Evolutionary conservation across 2,113 vertebrate genomes (phyloP).

Genomic region (Ptilonorhynchus violaceus): DNA sequence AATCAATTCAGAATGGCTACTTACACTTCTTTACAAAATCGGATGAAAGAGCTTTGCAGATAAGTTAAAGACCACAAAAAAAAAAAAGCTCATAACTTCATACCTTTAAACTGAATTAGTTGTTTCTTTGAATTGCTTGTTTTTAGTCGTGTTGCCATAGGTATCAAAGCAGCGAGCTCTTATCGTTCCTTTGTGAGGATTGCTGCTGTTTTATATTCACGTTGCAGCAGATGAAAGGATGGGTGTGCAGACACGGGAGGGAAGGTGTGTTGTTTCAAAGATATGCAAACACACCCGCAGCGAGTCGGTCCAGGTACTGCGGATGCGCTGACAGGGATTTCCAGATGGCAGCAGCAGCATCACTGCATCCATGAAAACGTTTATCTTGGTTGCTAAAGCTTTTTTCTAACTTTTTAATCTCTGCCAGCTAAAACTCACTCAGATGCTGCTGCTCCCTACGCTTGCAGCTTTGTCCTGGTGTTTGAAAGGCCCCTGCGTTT

Average conservation of each 20-base stretch:
- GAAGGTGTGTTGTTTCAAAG: slow-evolving; percentile 51
- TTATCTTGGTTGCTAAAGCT: neutral
- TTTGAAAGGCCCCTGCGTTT: neutral
- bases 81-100: neutral
- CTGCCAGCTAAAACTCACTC: neutral
- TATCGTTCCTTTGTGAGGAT: slow-evolving; percentile 27
- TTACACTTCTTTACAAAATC: slow-evolving; percentile 1
- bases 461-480: neutral
- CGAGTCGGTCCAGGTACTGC: accelerated
- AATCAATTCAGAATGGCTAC: slow-evolving; percentile 30
- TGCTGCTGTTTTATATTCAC: neutral
- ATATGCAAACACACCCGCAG: slow-evolving; percentile 5
- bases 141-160: slow-evolving; percentile 2
- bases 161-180: slow-evolving; percentile 52
- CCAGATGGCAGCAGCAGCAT: neutral
- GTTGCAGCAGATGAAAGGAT: slow-evolving; percentile 19
- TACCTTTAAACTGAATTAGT: slow-evolving; percentile 29
- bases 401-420: neutral
- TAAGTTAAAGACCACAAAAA: neutral
- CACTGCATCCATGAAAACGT: neutral
- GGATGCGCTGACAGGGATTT: neutral
- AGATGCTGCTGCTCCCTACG: neutral
- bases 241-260: neutral
- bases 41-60: slow-evolving; percentile 42
- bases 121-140: slow-evolving; percentile 33